Evolutionary conservation across 1,140 invertebrate species (phyloP).

Genomic region (Radopholus similis): DNA sequence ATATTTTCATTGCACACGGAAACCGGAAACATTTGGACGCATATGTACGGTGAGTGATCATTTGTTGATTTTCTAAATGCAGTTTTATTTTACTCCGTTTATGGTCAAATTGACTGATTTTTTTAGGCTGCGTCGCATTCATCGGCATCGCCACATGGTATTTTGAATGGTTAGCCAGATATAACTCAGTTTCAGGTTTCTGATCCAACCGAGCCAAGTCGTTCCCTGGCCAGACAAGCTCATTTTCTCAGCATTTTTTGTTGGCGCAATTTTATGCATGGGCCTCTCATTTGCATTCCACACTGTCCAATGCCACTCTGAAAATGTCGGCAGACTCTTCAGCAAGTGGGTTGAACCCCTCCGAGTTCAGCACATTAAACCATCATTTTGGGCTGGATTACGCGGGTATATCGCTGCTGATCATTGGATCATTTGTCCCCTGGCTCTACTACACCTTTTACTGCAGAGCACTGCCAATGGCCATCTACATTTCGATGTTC

Average conservation of each 20-base stretch:
- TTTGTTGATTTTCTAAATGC: not conserved
- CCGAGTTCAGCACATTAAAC: not conserved
- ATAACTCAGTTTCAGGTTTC: too few relatives aligned
- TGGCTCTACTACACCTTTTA: conserved; percentile 99
- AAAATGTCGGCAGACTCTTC: conserved; percentile 87
- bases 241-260: conserved; percentile 61
- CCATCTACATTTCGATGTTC: conserved; percentile 63
- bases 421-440: conserved; percentile 97
- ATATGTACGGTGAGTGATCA: conserved; percentile 68
- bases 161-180: too few relatives aligned
- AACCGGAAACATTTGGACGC: conserved; percentile 98
- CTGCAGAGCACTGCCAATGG: conserved; percentile 62
- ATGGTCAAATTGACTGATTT: not conserved
- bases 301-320: conserved; percentile 95
- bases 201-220: conserved; percentile 69
- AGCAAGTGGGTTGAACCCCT: conserved; percentile 69
- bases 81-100: not conserved
- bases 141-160: conserved; percentile 74
- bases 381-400: conserved; percentile 74
- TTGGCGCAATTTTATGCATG: conserved; percentile 66
- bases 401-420: conserved; percentile 93
- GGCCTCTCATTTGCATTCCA: conserved; percentile 96
- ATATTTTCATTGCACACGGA: conserved; percentile 79
- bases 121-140: conserved; percentile 70
- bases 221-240: conserved; percentile 50